These are phyloP conservation scores for Mylabris phalerata DNA, from an alignment of 1,140 invertebrate species.

Conservation along the genomic window DNA sequence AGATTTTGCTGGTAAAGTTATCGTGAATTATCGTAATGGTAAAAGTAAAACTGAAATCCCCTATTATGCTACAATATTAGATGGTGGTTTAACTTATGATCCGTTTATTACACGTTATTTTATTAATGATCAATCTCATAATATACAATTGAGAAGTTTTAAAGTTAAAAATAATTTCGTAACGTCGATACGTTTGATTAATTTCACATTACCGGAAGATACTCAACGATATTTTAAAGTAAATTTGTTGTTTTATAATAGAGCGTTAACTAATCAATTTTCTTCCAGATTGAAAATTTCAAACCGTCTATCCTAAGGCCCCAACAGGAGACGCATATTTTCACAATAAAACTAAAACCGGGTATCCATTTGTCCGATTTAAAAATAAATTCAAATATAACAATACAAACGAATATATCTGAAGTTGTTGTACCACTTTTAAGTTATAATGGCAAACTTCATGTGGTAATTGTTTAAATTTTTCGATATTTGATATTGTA, in stretches of 20 bases:
- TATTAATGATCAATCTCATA: conserved; percentile 45
- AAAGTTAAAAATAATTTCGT: conserved; percentile 65
- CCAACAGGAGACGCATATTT: conserved; percentile 52
- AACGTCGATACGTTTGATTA: conserved; percentile 61
- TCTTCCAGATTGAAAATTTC: conserved; percentile 55
- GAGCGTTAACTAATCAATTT: conserved; percentile 1
- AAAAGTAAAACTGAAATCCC: conserved; percentile 52
- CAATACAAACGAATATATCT: conserved; percentile 68
- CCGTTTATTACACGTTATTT: conserved; percentile 50
- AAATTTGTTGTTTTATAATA: conserved; percentile 16
- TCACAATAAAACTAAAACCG: conserved; percentile 52
- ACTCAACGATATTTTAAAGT: conserved; percentile 55
- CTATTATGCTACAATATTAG: conserved; percentile 50
- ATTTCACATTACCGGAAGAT: conserved; percentile 57
- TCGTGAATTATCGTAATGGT: conserved; percentile 60
- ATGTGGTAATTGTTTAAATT: conserved; percentile 41
- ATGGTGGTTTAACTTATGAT: conserved; percentile 52
- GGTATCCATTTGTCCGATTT: conserved; percentile 49
- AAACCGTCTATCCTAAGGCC: conserved; percentile 55
- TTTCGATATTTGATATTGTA: conserved; percentile 3
- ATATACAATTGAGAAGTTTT: conserved; percentile 47
- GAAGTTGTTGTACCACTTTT: conserved; percentile 60
- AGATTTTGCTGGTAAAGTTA: conserved; percentile 58
- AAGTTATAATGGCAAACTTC: conserved; percentile 69
- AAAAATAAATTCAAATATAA: conserved; percentile 57